phyloP scores from a whole-genome alignment of 2,888 invertebrate genomes.

The Blera fallax region DNA sequence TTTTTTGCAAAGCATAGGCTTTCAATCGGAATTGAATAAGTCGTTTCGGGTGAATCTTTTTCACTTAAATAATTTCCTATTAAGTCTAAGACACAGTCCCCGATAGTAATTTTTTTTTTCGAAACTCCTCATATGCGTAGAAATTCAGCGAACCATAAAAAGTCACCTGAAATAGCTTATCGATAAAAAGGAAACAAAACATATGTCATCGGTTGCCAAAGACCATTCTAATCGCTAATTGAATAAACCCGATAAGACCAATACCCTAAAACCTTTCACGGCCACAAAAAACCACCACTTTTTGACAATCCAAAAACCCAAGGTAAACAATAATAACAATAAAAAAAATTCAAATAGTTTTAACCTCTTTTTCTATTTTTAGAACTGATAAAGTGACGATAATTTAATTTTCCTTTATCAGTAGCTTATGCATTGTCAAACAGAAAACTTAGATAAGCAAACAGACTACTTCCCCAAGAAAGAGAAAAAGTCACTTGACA shows the following conservation, averaged over 20 bases:
- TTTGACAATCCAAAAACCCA: background rate
- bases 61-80: too few species aligned
- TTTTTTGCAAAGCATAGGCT: too few species aligned
- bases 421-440: slow-evolving; percentile 5
- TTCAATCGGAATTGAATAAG: too few species aligned
- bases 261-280: background rate
- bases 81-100: background rate
- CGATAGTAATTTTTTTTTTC: background rate
- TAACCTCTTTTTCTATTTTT: background rate
- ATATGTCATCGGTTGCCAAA: background rate
- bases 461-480: background rate
- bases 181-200: background rate
- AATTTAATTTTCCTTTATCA: slow-evolving; percentile 7
- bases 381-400: background rate
- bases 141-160: background rate
- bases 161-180: background rate
- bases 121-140: background rate
- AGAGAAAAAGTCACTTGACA: background rate
- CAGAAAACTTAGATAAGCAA: background rate
- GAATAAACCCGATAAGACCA: background rate
- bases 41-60: too few species aligned
- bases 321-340: slow-evolving; percentile 1
- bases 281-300: background rate
- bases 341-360: background rate
- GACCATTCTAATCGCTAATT: background rate